Percentiles rank a stretch among this genome's conserved stretches.
These are phyloP conservation scores for Odontocolon sp. DNA, from an alignment of 2,888 invertebrate species.

Conservation along the genomic window DNA sequence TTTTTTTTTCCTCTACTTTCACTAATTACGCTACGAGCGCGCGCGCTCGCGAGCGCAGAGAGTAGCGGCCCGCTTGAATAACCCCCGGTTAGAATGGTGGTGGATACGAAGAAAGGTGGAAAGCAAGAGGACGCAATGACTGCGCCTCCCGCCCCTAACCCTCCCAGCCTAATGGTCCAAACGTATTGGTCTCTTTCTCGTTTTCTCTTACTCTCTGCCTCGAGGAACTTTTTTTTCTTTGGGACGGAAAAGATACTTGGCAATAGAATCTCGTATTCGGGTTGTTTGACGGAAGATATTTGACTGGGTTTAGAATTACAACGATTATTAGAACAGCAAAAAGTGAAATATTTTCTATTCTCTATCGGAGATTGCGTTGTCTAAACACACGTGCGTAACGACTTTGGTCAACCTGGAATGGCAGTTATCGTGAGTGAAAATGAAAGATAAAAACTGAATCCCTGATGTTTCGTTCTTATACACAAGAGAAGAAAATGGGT, in stretches of 20 bases:
- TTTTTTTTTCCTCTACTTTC: constrained; percentile 65
- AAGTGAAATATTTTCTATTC: no score
- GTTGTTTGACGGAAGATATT: not conserved
- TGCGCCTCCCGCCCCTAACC: constrained; percentile 11
- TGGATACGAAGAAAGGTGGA: constrained; percentile 47
- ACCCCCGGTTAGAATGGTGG: constrained; percentile 41
- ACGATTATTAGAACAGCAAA: no score
- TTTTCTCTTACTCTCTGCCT: constrained; percentile 41
- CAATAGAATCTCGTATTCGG: not conserved
- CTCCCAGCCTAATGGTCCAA: constrained; percentile 40
- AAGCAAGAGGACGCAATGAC: constrained; percentile 44
- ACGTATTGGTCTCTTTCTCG: constrained; percentile 39
- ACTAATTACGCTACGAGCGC: constrained; percentile 65
- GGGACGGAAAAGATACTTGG: constrained; percentile 8
- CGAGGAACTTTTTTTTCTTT: constrained; percentile 7
- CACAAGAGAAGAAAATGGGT: no score
- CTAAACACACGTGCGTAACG: no score
- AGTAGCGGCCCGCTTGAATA: constrained; percentile 58
- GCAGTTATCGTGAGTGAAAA: no score
- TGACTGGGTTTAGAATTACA: not conserved
- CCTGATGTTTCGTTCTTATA: no score
- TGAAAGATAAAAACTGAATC: no score
- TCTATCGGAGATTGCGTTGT: no score
- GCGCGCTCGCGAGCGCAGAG: constrained; percentile 37
- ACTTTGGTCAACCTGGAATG: no score